These are phyloP conservation scores for Darevskia mixta DNA, from an alignment of 2,797 vertebrate species.

Conservation along the genomic window DNA sequence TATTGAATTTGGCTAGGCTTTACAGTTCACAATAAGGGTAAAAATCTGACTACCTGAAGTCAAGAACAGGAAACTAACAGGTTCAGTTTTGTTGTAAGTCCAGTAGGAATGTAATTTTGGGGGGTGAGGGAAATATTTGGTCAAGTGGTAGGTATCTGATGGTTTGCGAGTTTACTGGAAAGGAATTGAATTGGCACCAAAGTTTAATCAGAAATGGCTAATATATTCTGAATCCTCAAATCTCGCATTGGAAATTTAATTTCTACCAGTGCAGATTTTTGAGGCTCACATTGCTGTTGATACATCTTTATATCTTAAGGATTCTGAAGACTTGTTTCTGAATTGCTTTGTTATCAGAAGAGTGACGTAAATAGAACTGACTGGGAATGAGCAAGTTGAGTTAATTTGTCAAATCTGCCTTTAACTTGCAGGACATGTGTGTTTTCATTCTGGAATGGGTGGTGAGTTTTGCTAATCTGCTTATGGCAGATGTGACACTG, in stretches of 20 bases:
- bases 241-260: neutral
- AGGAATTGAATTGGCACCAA: neutral
- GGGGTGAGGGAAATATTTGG: neutral
- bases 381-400: neutral
- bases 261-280: neutral
- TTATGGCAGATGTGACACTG: neutral
- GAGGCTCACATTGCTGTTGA: neutral
- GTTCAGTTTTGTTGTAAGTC: neutral
- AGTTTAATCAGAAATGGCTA: neutral
- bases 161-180: neutral
- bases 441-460: neutral
- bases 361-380: constrained; percentile 22
- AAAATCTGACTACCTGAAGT: neutral
- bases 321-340: neutral
- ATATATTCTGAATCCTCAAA: neutral
- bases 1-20: neutral
- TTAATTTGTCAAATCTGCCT: constrained; percentile 5
- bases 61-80: neutral
- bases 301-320: neutral
- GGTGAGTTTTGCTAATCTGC: neutral
- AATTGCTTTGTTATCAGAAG: neutral
- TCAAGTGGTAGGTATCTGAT: neutral
- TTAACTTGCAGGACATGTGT: neutral
- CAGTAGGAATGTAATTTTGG: neutral
- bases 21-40: neutral